phyloP scores from a whole-genome alignment of 2,888 invertebrate genomes.

The Anagyrus pseudococci region DNA sequence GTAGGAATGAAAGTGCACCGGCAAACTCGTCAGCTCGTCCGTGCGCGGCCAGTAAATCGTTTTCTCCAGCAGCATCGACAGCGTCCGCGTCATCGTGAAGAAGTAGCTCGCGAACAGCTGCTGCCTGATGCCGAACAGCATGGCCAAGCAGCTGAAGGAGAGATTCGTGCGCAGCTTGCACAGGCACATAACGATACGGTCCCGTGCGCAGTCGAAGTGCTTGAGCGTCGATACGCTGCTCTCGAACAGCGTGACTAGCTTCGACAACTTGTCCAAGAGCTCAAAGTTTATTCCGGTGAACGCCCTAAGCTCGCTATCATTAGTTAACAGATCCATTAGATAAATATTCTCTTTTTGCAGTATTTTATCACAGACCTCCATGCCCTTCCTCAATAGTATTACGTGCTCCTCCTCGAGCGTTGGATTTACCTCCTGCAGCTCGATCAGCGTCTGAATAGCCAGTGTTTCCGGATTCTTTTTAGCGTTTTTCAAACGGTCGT shows the following conservation, averaged over 20 bases:
- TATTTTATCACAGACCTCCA: conserved; percentile 29
- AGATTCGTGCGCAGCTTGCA: conserved; percentile 32
- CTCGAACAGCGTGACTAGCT: conserved; percentile 5
- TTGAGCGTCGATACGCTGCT: not conserved
- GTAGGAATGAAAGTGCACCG: conserved; percentile 20
- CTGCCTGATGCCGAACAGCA: conserved; percentile 20
- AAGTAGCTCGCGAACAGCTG: conserved; percentile 13
- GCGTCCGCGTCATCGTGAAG: conserved; percentile 6
- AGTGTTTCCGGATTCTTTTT: conserved; percentile 17
- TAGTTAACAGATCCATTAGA: conserved; percentile 20
- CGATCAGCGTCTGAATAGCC: conserved; percentile 27
- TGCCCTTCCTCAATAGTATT: conserved; percentile 21
- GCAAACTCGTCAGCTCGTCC: conserved; percentile 25
- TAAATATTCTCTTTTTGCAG: conserved; percentile 14
- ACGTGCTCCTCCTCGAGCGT: conserved; percentile 17
- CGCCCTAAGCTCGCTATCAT: conserved; percentile 26
- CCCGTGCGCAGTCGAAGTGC: not conserved
- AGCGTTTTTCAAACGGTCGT: conserved; percentile 9
- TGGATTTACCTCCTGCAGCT: conserved; percentile 23
- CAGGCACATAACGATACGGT: conserved; percentile 26
- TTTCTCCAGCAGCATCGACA: conserved; percentile 18
- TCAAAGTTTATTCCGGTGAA: conserved; percentile 31
- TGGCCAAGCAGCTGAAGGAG: conserved; percentile 23
- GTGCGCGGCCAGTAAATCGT: conserved; percentile 29
- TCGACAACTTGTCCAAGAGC: conserved; percentile 17